A percentile compares a stretch with the other conserved stretches of the same genome.
Conservation (phyloP, 2,888 invertebrate species). For the Trichopria drosophilae region DNA sequence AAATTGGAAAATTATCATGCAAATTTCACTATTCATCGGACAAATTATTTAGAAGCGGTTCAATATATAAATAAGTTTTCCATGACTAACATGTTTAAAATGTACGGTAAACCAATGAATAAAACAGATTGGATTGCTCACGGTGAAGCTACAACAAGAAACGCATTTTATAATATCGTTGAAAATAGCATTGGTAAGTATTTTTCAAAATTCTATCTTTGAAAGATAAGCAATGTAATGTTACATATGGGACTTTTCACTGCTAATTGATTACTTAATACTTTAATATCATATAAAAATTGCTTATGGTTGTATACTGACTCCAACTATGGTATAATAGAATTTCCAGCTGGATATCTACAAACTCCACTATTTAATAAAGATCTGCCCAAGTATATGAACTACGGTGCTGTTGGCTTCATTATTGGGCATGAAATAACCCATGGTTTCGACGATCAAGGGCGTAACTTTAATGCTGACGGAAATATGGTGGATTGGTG, state of each 20-base stretch:
- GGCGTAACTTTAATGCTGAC: constrained; percentile 88
- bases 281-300: background rate
- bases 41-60: constrained; percentile 59
- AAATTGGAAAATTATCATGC: constrained; percentile 80
- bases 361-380: constrained; percentile 91
- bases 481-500: constrained; percentile 95
- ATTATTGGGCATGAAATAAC: constrained; percentile 93
- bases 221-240: too few species aligned
- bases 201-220: background rate
- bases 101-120: constrained; percentile 60
- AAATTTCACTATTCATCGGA: constrained; percentile 55
- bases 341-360: constrained; percentile 77
- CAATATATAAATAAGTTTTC: constrained; percentile 60
- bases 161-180: constrained; percentile 62
- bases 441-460: constrained; percentile 85
- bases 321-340: constrained; percentile 2
- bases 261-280: background rate
- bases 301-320: background rate
- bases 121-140: constrained; percentile 63
- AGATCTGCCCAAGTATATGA: constrained; percentile 87
- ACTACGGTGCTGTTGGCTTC: constrained; percentile 88
- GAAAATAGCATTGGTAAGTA: constrained; percentile 64
- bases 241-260: too few species aligned
- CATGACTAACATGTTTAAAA: constrained; percentile 59
- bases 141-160: constrained; percentile 61